phyloP scores from a whole-genome alignment of 2,797 vertebrate genomes.

The Sciaenops ocellatus region DNA sequence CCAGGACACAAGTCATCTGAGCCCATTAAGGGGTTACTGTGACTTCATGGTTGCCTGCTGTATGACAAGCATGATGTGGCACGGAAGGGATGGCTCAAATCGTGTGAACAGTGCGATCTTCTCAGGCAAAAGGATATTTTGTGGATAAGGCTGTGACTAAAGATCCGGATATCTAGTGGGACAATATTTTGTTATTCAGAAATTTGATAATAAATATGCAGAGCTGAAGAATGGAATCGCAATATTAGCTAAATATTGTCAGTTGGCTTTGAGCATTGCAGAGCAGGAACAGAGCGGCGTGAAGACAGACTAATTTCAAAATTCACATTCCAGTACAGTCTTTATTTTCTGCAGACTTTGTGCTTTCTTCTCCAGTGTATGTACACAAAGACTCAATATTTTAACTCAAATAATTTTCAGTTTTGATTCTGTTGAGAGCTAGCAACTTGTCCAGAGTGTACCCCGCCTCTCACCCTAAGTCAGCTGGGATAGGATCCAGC shows the following conservation, averaged over 20 bases:
- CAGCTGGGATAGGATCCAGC: too few species aligned
- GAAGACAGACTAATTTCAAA: background rate
- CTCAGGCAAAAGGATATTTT: background rate
- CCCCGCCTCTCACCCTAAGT: too few species aligned
- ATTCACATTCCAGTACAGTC: background rate
- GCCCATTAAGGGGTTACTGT: conserved; percentile 2
- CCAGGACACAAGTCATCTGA: conserved; percentile 3
- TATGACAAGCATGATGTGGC: background rate
- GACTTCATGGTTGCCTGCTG: background rate
- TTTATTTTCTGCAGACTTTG: background rate
- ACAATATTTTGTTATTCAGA: conserved; percentile 18
- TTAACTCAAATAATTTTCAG: background rate
- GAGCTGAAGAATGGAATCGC: background rate
- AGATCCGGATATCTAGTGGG: background rate
- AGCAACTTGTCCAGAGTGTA: too few species aligned
- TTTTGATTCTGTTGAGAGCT: too few species aligned
- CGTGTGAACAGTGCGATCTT: background rate
- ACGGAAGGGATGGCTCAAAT: conserved; percentile 1
- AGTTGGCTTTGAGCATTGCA: background rate
- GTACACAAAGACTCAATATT: background rate
- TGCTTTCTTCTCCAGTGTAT: background rate
- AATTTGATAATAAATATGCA: background rate
- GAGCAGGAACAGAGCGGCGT: background rate
- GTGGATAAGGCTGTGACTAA: background rate
- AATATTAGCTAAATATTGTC: conserved; percentile 21